A percentile compares a stretch with the other conserved stretches of the same genome.
These are phyloP conservation scores for Phoxinus dragarum DNA, from an alignment of 2,797 vertebrate species.

Conservation along the genomic window DNA sequence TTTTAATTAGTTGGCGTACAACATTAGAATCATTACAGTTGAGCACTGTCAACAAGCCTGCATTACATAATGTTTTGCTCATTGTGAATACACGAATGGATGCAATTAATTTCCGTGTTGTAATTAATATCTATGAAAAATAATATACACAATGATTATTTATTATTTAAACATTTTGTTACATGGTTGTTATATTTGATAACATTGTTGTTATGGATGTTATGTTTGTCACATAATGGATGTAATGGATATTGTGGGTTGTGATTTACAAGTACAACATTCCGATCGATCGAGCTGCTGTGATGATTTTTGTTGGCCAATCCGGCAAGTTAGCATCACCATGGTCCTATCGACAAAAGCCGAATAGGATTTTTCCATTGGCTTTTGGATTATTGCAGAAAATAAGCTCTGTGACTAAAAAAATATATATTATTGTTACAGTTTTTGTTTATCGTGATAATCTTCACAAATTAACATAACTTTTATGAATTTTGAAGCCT, in stretches of 20 bases:
- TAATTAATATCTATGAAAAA: conserved; percentile 29
- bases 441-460: not conserved
- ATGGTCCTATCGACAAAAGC: not conserved
- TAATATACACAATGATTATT: not conserved
- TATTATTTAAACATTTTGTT: not conserved
- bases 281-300: not conserved
- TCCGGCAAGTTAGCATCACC: not conserved
- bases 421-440: not conserved
- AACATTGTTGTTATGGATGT: not conserved
- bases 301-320: no score
- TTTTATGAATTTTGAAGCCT: not conserved
- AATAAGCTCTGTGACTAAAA: not conserved
- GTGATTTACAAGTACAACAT: not conserved
- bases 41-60: conserved; percentile 72
- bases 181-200: not conserved
- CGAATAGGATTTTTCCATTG: no score
- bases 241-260: not conserved
- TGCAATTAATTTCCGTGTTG: conserved; percentile 67
- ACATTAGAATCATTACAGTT: conserved; percentile 76
- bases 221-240: not conserved
- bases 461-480: not conserved
- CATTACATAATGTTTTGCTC: conserved; percentile 68
- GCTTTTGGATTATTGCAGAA: not conserved
- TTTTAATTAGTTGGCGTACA: conserved; percentile 77
- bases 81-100: conserved; percentile 67